phyloP scores from a whole-genome alignment of 2,113 vertebrate genomes.

The Tylochromis polylepis region DNA sequence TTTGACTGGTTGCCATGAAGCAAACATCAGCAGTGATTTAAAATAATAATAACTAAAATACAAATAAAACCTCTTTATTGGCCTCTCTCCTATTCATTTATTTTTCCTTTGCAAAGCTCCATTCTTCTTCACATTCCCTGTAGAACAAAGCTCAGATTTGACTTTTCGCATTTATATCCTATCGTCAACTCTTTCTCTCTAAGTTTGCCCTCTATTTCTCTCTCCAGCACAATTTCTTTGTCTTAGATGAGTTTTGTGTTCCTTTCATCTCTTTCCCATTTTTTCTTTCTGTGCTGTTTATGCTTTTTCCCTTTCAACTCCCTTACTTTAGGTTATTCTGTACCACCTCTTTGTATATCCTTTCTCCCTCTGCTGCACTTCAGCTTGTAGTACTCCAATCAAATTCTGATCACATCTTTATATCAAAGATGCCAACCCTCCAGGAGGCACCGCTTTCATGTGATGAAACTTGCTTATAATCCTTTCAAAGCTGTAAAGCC shows the following conservation, averaged over 20 bases:
- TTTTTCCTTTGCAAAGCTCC: neutral
- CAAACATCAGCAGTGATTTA: conserved; percentile 5
- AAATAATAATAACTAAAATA: neutral
- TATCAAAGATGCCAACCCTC: conserved; percentile 61
- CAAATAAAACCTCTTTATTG: neutral
- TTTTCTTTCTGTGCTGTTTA: neutral
- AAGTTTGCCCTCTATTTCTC: conserved; percentile 21
- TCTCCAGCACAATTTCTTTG: neutral
- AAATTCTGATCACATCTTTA: conserved; percentile 61
- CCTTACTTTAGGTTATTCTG: conserved; percentile 11
- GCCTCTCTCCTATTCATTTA: neutral
- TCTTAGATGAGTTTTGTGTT: conserved; percentile 10
- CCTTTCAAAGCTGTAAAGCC: conserved; percentile 52
- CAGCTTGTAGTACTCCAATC: conserved; percentile 19
- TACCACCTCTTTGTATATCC: conserved; percentile 16
- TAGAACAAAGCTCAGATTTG: neutral
- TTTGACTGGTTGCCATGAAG: conserved; percentile 5
- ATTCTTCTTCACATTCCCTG: neutral
- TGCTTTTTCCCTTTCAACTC: conserved; percentile 23
- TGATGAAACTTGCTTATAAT: conserved; percentile 61
- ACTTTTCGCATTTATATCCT: conserved; percentile 4
- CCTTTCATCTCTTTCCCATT: conserved; percentile 36
- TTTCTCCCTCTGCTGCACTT: conserved; percentile 7
- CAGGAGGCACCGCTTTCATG: conserved; percentile 51
- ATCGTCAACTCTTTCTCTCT: neutral